These are phyloP conservation scores for Phallusia fumigata DNA, from an alignment of 23 tunicate genomes.

Conservation along the genomic window DNA sequence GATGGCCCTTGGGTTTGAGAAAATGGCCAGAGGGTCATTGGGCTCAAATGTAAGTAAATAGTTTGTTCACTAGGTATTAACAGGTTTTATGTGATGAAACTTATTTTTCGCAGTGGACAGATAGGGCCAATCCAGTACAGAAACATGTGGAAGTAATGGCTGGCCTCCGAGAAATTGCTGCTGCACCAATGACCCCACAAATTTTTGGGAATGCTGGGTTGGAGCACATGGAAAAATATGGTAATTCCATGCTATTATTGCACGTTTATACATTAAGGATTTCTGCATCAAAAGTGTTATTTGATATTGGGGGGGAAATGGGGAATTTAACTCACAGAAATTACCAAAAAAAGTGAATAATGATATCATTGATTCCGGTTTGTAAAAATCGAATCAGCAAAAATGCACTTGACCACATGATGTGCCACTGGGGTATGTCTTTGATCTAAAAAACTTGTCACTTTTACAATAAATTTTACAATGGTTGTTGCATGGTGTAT, in stretches of 20 bases:
- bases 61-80: too few relatives aligned
- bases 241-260: slow-evolving; percentile 8
- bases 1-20: slow-evolving; percentile 97
- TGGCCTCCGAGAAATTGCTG: slow-evolving; percentile 63
- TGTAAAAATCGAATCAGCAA: too few relatives aligned
- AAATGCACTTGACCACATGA: too few relatives aligned
- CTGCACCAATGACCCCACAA: slow-evolving; percentile 92
- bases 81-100: background rate
- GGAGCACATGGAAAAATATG: slow-evolving; percentile 99
- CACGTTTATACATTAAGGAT: background rate
- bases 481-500: too few relatives aligned
- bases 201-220: slow-evolving; percentile 96
- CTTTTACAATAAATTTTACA: too few relatives aligned
- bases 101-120: slow-evolving; percentile 47
- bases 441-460: too few relatives aligned
- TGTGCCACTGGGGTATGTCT: too few relatives aligned
- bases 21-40: slow-evolving; percentile 94
- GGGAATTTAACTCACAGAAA: too few relatives aligned
- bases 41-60: slow-evolving; percentile 47
- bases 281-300: background rate
- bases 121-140: slow-evolving; percentile 79
- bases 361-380: too few relatives aligned
- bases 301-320: too few relatives aligned
- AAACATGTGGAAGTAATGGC: slow-evolving; percentile 76
- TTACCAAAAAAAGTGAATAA: too few relatives aligned